Evolutionary conservation across 2,888 invertebrate genomes (phyloP).

Genomic region (Spodoptera picta): DNA sequence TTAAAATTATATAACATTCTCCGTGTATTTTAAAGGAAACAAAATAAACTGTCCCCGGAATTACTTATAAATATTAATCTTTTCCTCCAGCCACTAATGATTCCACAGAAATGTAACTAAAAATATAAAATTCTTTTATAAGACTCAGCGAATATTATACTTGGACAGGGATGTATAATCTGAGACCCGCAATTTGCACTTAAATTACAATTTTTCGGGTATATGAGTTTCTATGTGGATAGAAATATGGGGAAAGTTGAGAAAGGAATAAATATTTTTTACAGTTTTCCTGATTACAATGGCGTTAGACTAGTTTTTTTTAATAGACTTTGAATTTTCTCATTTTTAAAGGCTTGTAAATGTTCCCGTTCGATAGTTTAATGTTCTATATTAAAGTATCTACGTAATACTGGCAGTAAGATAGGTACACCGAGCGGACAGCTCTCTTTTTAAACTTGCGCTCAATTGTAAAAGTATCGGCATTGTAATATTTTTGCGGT

Average conservation of each 20-base stretch:
- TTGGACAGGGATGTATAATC: constrained; percentile 48
- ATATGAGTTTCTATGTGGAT: constrained; percentile 35
- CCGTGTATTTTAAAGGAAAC: too few species aligned
- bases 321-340: constrained; percentile 31
- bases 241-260: constrained; percentile 42
- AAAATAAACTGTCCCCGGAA: not conserved
- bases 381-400: constrained; percentile 7
- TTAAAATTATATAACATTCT: too few species aligned
- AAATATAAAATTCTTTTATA: constrained; percentile 39
- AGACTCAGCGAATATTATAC: constrained; percentile 31
- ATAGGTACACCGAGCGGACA: constrained; percentile 2
- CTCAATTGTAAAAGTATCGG: constrained; percentile 39
- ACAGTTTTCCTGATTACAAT: constrained; percentile 35
- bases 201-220: constrained; percentile 54
- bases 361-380: constrained; percentile 6
- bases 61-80: constrained; percentile 1
- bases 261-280: constrained; percentile 43
- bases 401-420: constrained; percentile 10
- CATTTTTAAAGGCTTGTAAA: not conserved
- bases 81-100: constrained; percentile 17
- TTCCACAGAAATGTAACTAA: constrained; percentile 34
- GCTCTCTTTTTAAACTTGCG: constrained; percentile 33
- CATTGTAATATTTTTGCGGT: constrained; percentile 39
- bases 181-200: constrained; percentile 53
- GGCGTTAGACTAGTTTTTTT: constrained; percentile 32